phyloP scores from a whole-genome alignment of 2,888 invertebrate genomes.

The Saturnia japonica region DNA sequence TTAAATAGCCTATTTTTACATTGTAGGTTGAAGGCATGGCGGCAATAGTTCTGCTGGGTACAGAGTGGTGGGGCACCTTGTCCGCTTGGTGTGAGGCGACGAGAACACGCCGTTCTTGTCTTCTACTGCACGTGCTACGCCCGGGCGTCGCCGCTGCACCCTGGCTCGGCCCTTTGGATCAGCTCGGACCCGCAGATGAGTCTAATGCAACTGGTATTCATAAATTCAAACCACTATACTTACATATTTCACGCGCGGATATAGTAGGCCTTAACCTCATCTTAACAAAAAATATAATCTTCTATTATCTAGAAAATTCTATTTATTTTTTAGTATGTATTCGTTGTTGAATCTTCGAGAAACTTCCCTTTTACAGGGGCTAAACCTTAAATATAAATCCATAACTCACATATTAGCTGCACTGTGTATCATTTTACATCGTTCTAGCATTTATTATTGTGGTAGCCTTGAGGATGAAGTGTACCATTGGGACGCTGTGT shows the following conservation, averaged over 20 bases:
- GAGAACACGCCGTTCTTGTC: conserved; percentile 85
- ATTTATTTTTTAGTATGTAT: no score
- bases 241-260: not conserved
- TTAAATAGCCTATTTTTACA: not conserved
- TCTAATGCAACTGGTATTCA: conserved; percentile 52
- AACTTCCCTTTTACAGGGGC: no score
- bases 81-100: conserved; percentile 94
- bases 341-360: no score
- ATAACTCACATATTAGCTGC: no score
- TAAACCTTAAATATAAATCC: no score
- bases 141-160: conserved; percentile 90
- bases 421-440: no score
- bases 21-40: conserved; percentile 91
- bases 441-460: no score
- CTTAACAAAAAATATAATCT: no score
- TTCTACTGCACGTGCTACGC: conserved; percentile 93
- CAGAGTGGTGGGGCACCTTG: conserved; percentile 97
- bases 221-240: not conserved
- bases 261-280: no score
- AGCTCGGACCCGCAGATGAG: conserved; percentile 86
- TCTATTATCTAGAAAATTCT: no score
- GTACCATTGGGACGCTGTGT: no score
- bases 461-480: no score
- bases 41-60: conserved; percentile 90
- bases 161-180: conserved; percentile 93